Evolutionary conservation across 1,140 invertebrate species (phyloP), one percentile per base, ranked within the genome.

Genomic region (Apis florea): DNA sequence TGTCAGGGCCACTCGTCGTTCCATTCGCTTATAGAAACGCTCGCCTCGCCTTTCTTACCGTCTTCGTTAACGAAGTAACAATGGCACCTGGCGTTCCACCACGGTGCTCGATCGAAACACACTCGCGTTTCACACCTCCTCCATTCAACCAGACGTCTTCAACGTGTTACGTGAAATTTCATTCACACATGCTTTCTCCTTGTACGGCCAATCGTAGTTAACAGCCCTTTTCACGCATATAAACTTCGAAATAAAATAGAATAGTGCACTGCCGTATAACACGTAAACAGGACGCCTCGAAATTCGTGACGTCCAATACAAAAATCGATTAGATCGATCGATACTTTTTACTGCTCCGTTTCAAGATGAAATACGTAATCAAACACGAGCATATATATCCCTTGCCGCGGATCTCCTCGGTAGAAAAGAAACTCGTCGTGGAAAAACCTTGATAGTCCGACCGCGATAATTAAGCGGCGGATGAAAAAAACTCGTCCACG

Each of bases 1-100:
- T 81, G 79, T 75, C 79, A 81, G 79, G 79, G 79, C 68, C 79
- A 15, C 79, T 47, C 51, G 31, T 66, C 31, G 31, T 40, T 40
- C 51, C 47, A 47, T 19, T 71, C n/a, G 56, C 49, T 61, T 79
- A 72, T 72, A 51, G 26, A 69, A 24, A 64, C 19, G 19, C 56
- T 58, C 21, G 21, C 61, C 12, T n/a, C 68, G 49, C 15, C 12
- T 64, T 73, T 21, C 73, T 79, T 49, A 64, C 15, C 15, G 54
- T n/a, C 21, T 6, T 21, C n/a, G 49, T 72, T 72, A 56, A 79
- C 49, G 66, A 69, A 56, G 47, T 58, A 59, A 69, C 31, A 61
- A 69, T n/a, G 31, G 31, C 66, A 49, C 63, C 63, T 49, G 54
- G 8, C 64, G 51, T 69, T 68, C 51, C 75, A 15, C 66, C 10